Percentiles rank a stretch among this genome's conserved stretches.
Conservation (phyloP, 92 coral and sea anemone species). For the Hydrozoanthus gracilis region DNA sequence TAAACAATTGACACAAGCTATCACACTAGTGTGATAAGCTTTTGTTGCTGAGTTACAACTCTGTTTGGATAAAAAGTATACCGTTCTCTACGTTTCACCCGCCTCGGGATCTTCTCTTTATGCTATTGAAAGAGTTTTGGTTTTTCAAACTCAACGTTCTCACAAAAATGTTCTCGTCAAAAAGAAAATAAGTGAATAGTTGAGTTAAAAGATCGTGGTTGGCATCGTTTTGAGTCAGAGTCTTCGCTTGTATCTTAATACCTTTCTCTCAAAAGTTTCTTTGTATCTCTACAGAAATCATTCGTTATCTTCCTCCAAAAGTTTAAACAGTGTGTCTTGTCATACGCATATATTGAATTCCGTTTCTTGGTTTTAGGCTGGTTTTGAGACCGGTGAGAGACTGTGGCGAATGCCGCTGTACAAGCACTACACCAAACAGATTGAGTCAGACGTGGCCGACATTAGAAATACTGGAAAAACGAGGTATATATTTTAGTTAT, state of each 20-base stretch:
- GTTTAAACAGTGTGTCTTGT: neutral
- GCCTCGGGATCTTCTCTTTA: neutral
- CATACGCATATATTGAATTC: neutral
- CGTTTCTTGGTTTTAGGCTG: slow-evolving; percentile 69
- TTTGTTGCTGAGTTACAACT: too few species aligned
- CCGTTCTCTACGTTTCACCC: neutral
- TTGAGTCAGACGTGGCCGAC: slow-evolving; percentile 93
- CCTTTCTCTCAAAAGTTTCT: too few species aligned
- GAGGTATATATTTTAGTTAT: slow-evolving; percentile 53
- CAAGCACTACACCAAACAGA: slow-evolving; percentile 85
- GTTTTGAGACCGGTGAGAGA: slow-evolving; percentile 86
- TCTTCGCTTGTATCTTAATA: too few species aligned
- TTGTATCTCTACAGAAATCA: neutral
- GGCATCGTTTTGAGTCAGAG: too few species aligned
- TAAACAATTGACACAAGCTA: too few species aligned
- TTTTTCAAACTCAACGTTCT: neutral
- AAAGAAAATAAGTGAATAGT: too few species aligned
- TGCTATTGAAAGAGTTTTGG: neutral
- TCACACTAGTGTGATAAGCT: too few species aligned
- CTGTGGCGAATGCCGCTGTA: slow-evolving; percentile 97
- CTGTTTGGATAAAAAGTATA: too few species aligned
- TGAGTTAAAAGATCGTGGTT: too few species aligned
- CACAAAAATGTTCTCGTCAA: too few species aligned
- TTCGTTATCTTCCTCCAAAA: neutral
- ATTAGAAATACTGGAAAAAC: slow-evolving; percentile 89